Evolutionary conservation across 2,797 vertebrate species (phyloP), one percentile per base, ranked within the genome.

Genomic region (Syngnathus rostellatus): DNA sequence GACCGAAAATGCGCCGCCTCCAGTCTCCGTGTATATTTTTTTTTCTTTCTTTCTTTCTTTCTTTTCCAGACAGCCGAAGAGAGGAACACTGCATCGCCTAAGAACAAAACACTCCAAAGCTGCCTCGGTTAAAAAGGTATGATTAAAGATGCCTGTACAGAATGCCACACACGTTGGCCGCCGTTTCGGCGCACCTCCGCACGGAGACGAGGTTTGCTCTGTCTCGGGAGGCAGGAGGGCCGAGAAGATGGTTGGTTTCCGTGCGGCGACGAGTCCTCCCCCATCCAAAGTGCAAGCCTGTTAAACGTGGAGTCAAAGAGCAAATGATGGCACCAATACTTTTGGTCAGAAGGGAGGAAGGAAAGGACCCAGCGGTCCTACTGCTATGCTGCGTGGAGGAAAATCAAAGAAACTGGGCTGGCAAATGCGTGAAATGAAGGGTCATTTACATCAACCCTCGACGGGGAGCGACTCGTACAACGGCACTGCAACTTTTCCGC

Each of bases 41-140:
- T 19, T 23, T 23, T 23, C 23, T 23, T 23, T 23, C 23, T 23
- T 23, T 23, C 23, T 23, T 23, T 23, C 23, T 23, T 39, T 39
- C 58, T 60, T 43, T 76, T 77, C 64, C 57, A 68, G 69, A 73
- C 65, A 60, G 69, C 72, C 69, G 73, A 73, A 74, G 69, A 74
- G 72, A 81, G 75, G 67, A 81, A 84, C 85, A 85, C 82, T 86
- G 83, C 83, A 81, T 73, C 77, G 76, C 72, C 80, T 81, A 82
- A 81, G 79, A 81, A 77, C 81, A 86, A 82, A 83, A 86, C 73
- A 81, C 75, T 65, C 77, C 77, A 68, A 72, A 88, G 87, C 85
- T 87, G 86, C 87, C 85, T 87, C 74, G 66, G 83, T 84, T 83
- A 85, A 83, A 87, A 84, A 83, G 77, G 70, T 69, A 8, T 69